Conservation (phyloP, 2,113 vertebrate genomes). For the Hystrix cristata region DNA sequence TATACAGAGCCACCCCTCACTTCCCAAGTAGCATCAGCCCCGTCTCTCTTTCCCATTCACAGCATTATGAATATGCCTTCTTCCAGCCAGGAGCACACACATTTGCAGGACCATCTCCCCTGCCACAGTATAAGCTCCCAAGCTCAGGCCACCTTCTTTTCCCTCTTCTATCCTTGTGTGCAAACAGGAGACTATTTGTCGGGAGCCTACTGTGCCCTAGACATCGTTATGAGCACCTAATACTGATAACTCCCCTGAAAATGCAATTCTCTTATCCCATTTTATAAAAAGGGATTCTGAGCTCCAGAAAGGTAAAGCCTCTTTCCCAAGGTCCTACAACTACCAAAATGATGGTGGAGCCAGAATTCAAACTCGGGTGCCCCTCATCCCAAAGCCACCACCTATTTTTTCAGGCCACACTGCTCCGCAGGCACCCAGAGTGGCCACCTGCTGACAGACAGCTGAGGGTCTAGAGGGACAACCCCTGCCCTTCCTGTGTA, state of each 20-base stretch:
- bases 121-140: neutral
- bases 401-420: neutral
- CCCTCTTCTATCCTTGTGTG: neutral
- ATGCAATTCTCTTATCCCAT: neutral
- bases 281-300: neutral
- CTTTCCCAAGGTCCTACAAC: neutral
- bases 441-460: conserved; percentile 42
- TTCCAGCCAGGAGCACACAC: neutral
- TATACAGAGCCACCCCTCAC: neutral
- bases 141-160: neutral
- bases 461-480: neutral
- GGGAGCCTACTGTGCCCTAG: neutral
- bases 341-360: neutral
- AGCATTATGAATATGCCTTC: accelerated
- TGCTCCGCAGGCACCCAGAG: conserved; percentile 41
- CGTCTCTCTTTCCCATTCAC: neutral
- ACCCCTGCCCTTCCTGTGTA: neutral
- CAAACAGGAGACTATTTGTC: neutral
- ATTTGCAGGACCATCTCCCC: neutral
- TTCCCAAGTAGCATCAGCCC: neutral
- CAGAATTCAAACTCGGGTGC: neutral
- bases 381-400: neutral
- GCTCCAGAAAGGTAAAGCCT: conserved; percentile 29
- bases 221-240: neutral
- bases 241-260: neutral